Evolutionary conservation across 1,140 invertebrate species (phyloP).

Genomic region (Doryteuthis pealeii): DNA sequence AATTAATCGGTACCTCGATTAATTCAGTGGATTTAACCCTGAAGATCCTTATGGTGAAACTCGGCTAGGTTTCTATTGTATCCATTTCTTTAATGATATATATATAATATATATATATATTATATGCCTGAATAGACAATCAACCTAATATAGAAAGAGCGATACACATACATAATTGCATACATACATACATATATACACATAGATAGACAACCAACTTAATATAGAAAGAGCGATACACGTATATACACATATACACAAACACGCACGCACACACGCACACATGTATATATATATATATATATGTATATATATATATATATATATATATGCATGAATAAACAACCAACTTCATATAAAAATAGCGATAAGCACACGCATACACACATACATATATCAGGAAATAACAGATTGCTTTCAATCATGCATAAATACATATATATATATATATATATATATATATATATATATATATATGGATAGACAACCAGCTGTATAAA

Average conservation of each 20-base stretch:
- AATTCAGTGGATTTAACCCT: no score
- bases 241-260: constrained; percentile 7
- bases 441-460: background rate
- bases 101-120: no score
- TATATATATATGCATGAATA: background rate
- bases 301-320: background rate
- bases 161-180: constrained; percentile 13
- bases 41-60: no score
- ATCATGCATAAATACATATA: background rate
- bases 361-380: background rate
- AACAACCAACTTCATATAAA: background rate
- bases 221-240: constrained; percentile 12
- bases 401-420: background rate
- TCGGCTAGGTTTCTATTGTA: no score
- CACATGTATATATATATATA: background rate
- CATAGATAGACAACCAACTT: constrained; percentile 10
- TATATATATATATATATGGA: background rate
- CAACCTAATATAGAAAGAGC: constrained; percentile 18
- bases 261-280: background rate
- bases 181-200: constrained; percentile 1
- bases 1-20: no score
- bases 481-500: background rate
- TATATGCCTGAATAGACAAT: no score
- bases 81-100: no score
- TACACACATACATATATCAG: background rate